Evolutionary conservation across 2,888 invertebrate species (phyloP), one percentile per base, ranked within the genome.

Genomic region (Maniola hyperantus): DNA sequence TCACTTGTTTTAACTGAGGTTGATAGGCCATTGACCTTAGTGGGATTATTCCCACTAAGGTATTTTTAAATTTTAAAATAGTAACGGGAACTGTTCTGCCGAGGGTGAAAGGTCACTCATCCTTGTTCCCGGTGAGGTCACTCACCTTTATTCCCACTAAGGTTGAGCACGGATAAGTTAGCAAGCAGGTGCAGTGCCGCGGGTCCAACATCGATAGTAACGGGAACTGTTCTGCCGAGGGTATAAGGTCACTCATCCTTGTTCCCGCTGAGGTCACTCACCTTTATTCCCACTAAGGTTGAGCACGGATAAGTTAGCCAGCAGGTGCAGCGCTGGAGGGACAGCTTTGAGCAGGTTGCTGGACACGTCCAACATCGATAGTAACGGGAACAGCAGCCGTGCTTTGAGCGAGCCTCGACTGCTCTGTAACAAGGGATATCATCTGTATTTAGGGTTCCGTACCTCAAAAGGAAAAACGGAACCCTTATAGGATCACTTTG

Each of bases 121-220:
- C 48, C 48, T 48, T 15, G 18, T 15, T 8, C 26, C 97, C 96
- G 79, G 97, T 97, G 59, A 99, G 94, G 83, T 99, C 99, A 26
- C 71, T 69, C 76, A 95, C 95, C 95, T 74, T 93, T 89, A 80
- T 98, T 98, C 54, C 97, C 96, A 79, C 97, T 97, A 58, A 99
- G 94, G 83, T 99, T 99, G 48, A 99, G 93, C 48, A 99, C 98
- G n/a, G 98, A 97, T 2, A 99, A 93, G 83, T 97, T 97, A 68
- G 93, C 94, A 5, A 99, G 93, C 81, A 98, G 97, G 76, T 97
- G 96, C 64, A 99, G 94, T 65, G 96, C 96, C 0, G 95, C 89
- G 0, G 99, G 98, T 99, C 99, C 80, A 99, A 86, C 96, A 98
- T 98, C 5, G 98, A n/a, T n/a, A n/a, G n/a, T n/a, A n/a, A n/a